Evolutionary conservation across 2,797 vertebrate species (phyloP), one percentile per base, ranked within the genome.

Genomic region (Sebastes diaconus): DNA sequence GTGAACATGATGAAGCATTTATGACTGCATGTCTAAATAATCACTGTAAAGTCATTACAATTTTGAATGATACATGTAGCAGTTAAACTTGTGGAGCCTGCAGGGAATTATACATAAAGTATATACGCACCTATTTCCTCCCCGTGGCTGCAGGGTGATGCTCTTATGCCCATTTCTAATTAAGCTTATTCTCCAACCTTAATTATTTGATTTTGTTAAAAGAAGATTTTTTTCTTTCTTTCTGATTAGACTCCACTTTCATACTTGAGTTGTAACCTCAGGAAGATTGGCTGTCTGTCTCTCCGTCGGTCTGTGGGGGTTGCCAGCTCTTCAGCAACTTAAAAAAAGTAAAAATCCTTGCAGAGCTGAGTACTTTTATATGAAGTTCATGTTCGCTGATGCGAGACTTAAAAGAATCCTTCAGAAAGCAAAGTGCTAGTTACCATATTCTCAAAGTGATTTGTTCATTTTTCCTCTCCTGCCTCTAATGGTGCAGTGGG

Each of bases 271-370:
- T 83, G 27, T 71, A 52, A 60, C 77, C 68, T 71, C 68, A 52
- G 30, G 69, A 50, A 81, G 72, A 71, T 70, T 75, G 60, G 34
- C 63, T 73, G 60, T 79, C 34, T 6, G 52, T 29, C 14, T 60
- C 29, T 3, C 69, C 64, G 46, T 63, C 61, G 67, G 70, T 81
- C 25, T 5, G 57, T 61, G 65, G 84, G 70, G 39, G 22, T 63
- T 82, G 32, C 30, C 68, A 73, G 69, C 69, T 90, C 76, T 85
- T 90, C 86, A 81, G 59, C 77, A 79, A 75, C 70, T 25, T 73
- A 50, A 18, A 81, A 84, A 77, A 88, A 76, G 27, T 29, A 42
- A 79, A 79, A 86, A 68, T 69, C 59, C 65, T 68, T 65, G 16
- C 54, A 66, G 79, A 79, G 79, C 86, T 91, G 68, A 57, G 6